Conservation (phyloP, 53 echinoderm and acorn worm species). For the Echinarachnius parma region DNA sequence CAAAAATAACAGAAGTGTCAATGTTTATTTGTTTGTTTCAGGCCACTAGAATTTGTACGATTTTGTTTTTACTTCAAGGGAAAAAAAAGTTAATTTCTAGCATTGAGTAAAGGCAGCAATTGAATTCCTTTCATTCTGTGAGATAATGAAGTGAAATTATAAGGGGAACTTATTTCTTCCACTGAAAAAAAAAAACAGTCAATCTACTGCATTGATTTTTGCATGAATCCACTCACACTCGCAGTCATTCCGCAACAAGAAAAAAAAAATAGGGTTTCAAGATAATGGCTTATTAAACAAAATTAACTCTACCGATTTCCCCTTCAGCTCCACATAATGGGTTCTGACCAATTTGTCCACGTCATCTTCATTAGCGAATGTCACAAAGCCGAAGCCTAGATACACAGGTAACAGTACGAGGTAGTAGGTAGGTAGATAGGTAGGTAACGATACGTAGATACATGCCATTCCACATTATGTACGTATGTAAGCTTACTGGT, state of each 20-base stretch:
- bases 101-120: too few species aligned
- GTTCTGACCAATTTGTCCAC: conserved; percentile 63
- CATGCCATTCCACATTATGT: background rate
- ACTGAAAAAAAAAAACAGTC: too few species aligned
- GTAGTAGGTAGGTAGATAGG: conserved; percentile 37
- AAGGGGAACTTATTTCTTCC: too few species aligned
- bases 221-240: background rate
- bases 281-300: conserved; percentile 58
- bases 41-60: too few species aligned
- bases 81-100: too few species aligned
- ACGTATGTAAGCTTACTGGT: conserved; percentile 5
- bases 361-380: conserved; percentile 75
- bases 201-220: too few species aligned
- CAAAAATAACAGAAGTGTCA: too few species aligned
- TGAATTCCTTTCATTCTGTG: background rate
- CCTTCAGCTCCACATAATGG: conserved; percentile 66
- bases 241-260: conserved; percentile 17
- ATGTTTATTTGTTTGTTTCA: too few species aligned
- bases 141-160: background rate
- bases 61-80: too few species aligned
- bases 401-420: conserved; percentile 50
- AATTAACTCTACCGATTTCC: conserved; percentile 94
- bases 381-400: conserved; percentile 97
- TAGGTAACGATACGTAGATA: conserved; percentile 16
- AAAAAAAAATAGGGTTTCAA: conserved; percentile 15